These are phyloP conservation scores for Tor tambroides DNA, from an alignment of 2,113 vertebrate species.

Conservation along the genomic window DNA sequence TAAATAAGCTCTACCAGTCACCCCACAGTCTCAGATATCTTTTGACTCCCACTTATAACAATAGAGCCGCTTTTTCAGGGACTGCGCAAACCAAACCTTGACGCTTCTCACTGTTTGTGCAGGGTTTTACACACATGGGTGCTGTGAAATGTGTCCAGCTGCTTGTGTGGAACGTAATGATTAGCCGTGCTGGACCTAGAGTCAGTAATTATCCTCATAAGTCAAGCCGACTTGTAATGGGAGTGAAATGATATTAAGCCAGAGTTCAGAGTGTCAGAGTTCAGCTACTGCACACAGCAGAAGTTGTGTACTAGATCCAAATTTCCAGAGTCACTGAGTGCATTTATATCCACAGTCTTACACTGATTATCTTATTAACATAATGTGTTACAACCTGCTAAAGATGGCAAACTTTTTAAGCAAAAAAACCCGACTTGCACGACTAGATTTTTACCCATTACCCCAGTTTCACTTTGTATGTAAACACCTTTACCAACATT, in stretches of 20 bases:
- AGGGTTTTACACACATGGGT: conserved; percentile 44
- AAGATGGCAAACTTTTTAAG: not conserved
- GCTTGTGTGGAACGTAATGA: conserved; percentile 53
- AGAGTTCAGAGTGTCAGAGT: conserved; percentile 15
- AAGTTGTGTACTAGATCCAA: not conserved
- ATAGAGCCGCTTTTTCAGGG: not conserved
- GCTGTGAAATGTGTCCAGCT: conserved; percentile 47
- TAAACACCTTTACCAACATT: not conserved
- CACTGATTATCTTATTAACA: not conserved
- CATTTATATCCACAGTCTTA: not conserved
- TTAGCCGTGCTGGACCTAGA: conserved; percentile 55
- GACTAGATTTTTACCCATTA: not conserved
- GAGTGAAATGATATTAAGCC: conserved; percentile 34
- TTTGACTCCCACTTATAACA: conserved; percentile 33
- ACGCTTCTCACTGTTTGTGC: conserved; percentile 4
- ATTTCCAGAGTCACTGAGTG: not conserved
- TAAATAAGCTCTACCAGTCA: conserved; percentile 54
- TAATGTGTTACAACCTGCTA: not conserved
- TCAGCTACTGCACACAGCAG: conserved; percentile 18
- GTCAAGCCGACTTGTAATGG: conserved; percentile 51
- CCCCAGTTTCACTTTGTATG: not conserved
- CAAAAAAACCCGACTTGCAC: not conserved
- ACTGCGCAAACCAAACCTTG: not conserved
- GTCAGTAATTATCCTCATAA: conserved; percentile 61
- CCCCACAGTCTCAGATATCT: conserved; percentile 45